phyloP scores from a whole-genome alignment of 1,140 invertebrate genomes.

The Psilanteris sp. region DNA sequence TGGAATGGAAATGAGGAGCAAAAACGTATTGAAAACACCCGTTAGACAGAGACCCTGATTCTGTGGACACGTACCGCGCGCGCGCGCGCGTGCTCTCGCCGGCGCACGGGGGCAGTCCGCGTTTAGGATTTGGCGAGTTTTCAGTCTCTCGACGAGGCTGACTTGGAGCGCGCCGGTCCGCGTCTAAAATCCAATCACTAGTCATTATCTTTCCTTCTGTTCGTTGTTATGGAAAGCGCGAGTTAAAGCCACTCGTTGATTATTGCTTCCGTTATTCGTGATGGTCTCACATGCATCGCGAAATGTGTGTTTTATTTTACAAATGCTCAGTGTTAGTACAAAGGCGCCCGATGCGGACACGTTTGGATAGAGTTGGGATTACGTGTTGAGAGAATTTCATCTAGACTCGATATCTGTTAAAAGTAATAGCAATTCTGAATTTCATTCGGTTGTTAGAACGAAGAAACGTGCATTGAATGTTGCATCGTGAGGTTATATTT shows the following conservation, averaged over 20 bases:
- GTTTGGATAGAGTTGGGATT: conserved; percentile 39
- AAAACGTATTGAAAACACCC: conserved; percentile 36
- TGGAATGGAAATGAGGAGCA: conserved; percentile 10
- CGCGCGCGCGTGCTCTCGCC: conserved; percentile 57
- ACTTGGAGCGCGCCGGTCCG: conserved; percentile 39
- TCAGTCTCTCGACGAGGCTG: conserved; percentile 63
- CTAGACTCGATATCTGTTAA: conserved; percentile 10
- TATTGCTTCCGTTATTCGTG: conserved; percentile 11
- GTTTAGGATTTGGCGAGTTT: conserved; percentile 66
- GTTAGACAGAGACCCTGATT: conserved; percentile 60
- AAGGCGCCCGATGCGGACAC: conserved; percentile 12
- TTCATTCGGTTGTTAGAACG: too few relatives aligned
- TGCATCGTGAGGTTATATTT: background rate
- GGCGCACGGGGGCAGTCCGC: conserved; percentile 59
- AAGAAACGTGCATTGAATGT: too few relatives aligned
- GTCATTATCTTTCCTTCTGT: background rate
- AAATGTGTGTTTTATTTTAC: conserved; percentile 13
- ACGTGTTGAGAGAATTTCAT: conserved; percentile 31
- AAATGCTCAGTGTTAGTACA: conserved; percentile 26
- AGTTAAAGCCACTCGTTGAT: too few relatives aligned
- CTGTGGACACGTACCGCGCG: conserved; percentile 49
- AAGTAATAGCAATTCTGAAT: conserved; percentile 11
- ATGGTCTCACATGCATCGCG: conserved; percentile 31
- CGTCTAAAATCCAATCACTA: conserved; percentile 25
- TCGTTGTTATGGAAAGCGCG: background rate